Evolutionary conservation across 2,888 invertebrate species (phyloP).

Genomic region (Acleris literana): DNA sequence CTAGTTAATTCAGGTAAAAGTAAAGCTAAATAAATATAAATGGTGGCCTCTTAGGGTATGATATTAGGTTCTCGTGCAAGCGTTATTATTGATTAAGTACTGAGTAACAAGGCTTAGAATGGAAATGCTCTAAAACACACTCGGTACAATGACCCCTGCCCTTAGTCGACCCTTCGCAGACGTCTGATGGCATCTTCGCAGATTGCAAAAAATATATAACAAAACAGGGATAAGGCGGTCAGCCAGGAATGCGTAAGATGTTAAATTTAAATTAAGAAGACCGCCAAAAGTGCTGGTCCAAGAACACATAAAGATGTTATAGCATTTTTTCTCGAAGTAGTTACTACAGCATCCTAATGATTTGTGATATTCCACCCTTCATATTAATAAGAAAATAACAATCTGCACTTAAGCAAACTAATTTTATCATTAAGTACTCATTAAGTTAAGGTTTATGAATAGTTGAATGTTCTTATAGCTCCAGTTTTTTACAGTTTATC

Average conservation of each 20-base stretch:
- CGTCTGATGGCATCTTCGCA: slow-evolving; percentile 13
- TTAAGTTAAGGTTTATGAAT: slow-evolving; percentile 4
- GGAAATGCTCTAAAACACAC: slow-evolving; percentile 3
- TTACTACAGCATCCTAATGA: no score
- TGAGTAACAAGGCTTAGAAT: slow-evolving; percentile 4
- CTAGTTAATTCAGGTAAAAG: slow-evolving; percentile 5
- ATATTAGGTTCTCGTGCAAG: neutral
- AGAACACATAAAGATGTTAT: neutral
- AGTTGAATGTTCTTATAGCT: neutral
- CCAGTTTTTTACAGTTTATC: slow-evolving; percentile 9
- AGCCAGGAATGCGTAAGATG: slow-evolving; percentile 9
- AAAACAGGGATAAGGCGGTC: slow-evolving; percentile 15
- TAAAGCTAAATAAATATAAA: slow-evolving; percentile 3
- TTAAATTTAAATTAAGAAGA: slow-evolving; percentile 20
- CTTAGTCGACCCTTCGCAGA: slow-evolving; percentile 32
- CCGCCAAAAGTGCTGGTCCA: slow-evolving; percentile 1
- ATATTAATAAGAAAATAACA: no score
- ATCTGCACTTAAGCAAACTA: neutral
- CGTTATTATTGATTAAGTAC: slow-evolving; percentile 1
- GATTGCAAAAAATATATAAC: slow-evolving; percentile 26
- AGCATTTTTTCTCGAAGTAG: no score
- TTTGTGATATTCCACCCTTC: no score
- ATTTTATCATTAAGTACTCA: neutral
- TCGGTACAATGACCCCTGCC: slow-evolving; percentile 26
- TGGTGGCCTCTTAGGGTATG: neutral